These are phyloP conservation scores for Schizopygopsis pylzovi DNA, from an alignment of 2,797 vertebrate species.

Conservation along the genomic window DNA sequence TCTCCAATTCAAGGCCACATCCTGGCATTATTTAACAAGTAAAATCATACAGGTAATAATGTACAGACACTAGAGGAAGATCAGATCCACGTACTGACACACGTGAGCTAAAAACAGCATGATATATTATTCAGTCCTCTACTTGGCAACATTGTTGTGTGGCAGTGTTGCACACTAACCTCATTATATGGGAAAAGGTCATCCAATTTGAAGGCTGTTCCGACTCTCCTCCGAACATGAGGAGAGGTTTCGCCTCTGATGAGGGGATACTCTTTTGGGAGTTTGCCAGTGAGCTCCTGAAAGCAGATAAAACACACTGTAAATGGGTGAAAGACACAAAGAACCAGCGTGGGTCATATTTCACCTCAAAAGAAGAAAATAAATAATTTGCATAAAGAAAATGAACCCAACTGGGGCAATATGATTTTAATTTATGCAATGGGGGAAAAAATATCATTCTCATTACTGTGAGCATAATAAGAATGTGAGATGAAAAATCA, in stretches of 20 bases:
- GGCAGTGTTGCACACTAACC: slow-evolving; percentile 70
- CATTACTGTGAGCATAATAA: not conserved
- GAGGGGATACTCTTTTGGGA: slow-evolving; percentile 95
- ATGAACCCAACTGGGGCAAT: not conserved
- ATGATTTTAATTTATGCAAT: not conserved
- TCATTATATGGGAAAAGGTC: slow-evolving; percentile 91
- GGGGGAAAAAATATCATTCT: fast-evolving
- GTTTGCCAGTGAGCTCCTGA: slow-evolving; percentile 93
- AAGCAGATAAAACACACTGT: slow-evolving; percentile 1
- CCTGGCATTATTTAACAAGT: no score
- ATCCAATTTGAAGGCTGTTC: slow-evolving; percentile 91
- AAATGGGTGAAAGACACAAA: not conserved
- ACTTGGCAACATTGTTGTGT: slow-evolving; percentile 2
- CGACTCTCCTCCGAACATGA: slow-evolving; percentile 88
- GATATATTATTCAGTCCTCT: slow-evolving; percentile 20
- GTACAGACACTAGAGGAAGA: no score
- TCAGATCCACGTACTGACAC: no score
- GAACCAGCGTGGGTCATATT: not conserved
- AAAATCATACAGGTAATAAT: no score
- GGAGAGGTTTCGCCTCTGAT: slow-evolving; percentile 89
- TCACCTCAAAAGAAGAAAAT: not conserved
- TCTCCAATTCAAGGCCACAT: no score
- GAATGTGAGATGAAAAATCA: not conserved
- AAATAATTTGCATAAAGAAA: not conserved
- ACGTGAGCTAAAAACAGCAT: no score